Base-by-base conservation (phyloP, 2,888 invertebrate genomes). In the Drosophila picticornis region DNA sequence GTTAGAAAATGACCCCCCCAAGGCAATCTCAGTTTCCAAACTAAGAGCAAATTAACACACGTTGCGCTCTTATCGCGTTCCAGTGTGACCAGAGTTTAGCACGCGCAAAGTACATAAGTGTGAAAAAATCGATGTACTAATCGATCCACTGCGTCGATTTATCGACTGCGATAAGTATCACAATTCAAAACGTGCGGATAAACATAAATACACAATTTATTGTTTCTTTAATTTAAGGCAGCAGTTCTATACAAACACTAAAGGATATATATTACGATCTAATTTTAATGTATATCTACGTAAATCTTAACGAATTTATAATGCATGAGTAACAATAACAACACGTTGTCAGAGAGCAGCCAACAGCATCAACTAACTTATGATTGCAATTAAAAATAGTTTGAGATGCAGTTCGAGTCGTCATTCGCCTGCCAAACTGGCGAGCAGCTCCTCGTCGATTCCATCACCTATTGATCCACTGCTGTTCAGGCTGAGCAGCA, bases 381-480 rank as follows among this genome's bases (percentile, higher is more conserved):
- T 16, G 19, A 56, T 71, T 55, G n/a, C 34, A 29, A 63, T 27
- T 22, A 52, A 52, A 13, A 13, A 48, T n/a, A 58, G 43, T 27
- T 43, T 19, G 32, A 66, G n/a, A 52, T 29, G 27, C 43, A 53
- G 7, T 38, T 51, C 19, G 11, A 52, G 29, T 34, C 69, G 88
- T 91, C 85, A 89, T 88, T 89, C 91, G 59, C 88, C 91, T 57
- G 88, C 83, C 72, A 90, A 66, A 55, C 90, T 87, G 62, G 91
- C 85, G 31, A 90, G 66, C 31, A 87, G 72, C 29, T 88, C 83
- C 67, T 89, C 91, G 61, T 91, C 91, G 19, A 88, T 76, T 34
- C 78, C 81, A 74, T 90, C 88, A 22, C 55, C 72, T 9, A 38
- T 34, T 46, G 50, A 46, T 19, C 56, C 48, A 65, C 34, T 71